Conservation (phyloP, 2,888 invertebrate genomes). For the Busseola fusca region DNA sequence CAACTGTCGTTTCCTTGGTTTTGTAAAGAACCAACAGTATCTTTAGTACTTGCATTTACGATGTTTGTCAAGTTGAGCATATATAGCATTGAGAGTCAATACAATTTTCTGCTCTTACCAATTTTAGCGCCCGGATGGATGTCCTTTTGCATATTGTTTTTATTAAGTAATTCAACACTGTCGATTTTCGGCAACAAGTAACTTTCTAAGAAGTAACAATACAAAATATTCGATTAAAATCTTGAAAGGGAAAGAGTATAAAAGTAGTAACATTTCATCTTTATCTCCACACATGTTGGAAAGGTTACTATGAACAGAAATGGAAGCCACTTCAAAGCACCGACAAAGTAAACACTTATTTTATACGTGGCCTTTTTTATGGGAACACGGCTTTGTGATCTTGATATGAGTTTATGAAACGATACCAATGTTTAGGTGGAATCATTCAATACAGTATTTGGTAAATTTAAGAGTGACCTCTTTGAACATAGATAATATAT, state of each 20-base stretch:
- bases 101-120: neutral
- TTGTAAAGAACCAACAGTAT: slow-evolving; percentile 10
- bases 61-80: neutral
- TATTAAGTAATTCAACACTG: neutral
- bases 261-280: slow-evolving; percentile 69
- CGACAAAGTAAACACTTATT: slow-evolving; percentile 84
- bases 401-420: slow-evolving; percentile 46
- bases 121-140: neutral
- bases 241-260: slow-evolving; percentile 63
- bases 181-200: slow-evolving; percentile 13
- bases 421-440: slow-evolving; percentile 33
- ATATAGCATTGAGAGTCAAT: neutral
- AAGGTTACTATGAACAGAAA: slow-evolving; percentile 84
- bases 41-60: neutral
- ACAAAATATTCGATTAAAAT: slow-evolving; percentile 59
- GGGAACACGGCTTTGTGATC: slow-evolving; percentile 78
- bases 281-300: slow-evolving; percentile 78
- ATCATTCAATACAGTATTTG: slow-evolving; percentile 36
- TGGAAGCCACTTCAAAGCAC: slow-evolving; percentile 85
- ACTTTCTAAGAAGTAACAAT: slow-evolving; percentile 34
- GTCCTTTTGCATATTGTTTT: neutral
- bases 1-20: neutral
- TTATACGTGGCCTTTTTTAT: slow-evolving; percentile 79
- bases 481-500: slow-evolving; percentile 15
- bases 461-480: slow-evolving; percentile 54